Evolutionary conservation across 2,797 vertebrate genomes (phyloP).

Genomic region (Dermochelys coriacea): DNA sequence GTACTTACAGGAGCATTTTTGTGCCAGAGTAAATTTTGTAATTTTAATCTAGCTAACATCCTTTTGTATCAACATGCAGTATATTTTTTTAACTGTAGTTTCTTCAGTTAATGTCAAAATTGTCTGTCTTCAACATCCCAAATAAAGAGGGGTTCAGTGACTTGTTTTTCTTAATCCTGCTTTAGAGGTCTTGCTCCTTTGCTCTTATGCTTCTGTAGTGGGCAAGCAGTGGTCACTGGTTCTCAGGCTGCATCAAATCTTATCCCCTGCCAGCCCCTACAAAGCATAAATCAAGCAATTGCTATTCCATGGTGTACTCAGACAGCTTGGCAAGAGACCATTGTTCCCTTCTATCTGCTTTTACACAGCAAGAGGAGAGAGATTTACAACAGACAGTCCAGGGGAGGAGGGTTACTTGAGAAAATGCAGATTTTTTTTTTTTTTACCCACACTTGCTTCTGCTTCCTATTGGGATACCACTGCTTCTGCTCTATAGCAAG

Average conservation of each 20-base stretch:
- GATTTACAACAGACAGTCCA: too few species aligned
- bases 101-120: background rate
- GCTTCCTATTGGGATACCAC: background rate
- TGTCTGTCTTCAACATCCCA: background rate
- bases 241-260: accelerated
- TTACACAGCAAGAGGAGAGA: too few species aligned
- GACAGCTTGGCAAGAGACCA: too few species aligned
- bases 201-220: too few species aligned
- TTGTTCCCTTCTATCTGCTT: too few species aligned
- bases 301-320: too few species aligned
- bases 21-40: constrained; percentile 58
- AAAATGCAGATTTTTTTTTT: background rate
- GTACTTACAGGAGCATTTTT: background rate
- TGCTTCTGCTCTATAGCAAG: too few species aligned
- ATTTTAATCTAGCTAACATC: background rate
- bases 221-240: too few species aligned
- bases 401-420: too few species aligned
- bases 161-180: background rate
- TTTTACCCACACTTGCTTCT: accelerated
- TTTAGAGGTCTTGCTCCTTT: too few species aligned
- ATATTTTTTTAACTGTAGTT: constrained; percentile 54
- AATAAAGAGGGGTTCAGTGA: constrained; percentile 54
- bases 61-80: constrained; percentile 58
- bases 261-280: accelerated
- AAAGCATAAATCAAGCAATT: too few species aligned